Evolutionary conservation across 2,888 invertebrate genomes (phyloP).

Genomic region (Brachypterus glaber): DNA sequence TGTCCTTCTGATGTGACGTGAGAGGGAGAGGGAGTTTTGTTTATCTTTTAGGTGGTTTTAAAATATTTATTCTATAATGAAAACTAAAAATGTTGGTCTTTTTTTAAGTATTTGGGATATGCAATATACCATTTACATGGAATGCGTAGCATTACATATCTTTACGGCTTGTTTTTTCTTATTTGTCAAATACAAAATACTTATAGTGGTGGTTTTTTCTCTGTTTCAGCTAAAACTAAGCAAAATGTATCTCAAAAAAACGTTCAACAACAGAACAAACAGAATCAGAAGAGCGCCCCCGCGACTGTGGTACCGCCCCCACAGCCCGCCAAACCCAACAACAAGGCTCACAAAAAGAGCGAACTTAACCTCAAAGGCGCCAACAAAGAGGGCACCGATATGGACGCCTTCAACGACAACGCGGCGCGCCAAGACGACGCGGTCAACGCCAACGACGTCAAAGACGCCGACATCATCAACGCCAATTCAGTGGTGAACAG

Average conservation of each 20-base stretch:
- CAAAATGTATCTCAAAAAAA: slow-evolving; percentile 30
- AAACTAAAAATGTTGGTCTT: no score
- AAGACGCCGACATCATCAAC: slow-evolving; percentile 25
- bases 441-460: neutral
- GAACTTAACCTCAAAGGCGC: slow-evolving; percentile 49
- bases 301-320: slow-evolving; percentile 30
- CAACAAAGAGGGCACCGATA: slow-evolving; percentile 51
- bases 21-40: slow-evolving; percentile 8
- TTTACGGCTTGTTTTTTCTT: slow-evolving; percentile 15
- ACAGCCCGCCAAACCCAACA: slow-evolving; percentile 44
- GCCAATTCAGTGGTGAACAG: slow-evolving; percentile 22
- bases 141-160: neutral
- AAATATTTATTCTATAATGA: no score
- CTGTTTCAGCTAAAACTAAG: slow-evolving; percentile 36
- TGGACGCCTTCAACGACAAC: slow-evolving; percentile 47
- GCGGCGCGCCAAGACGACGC: slow-evolving; percentile 17
- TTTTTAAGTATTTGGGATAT: neutral
- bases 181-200: no score
- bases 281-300: slow-evolving; percentile 15
- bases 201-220: no score
- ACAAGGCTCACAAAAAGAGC: slow-evolving; percentile 43
- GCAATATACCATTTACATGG: neutral
- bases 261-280: slow-evolving; percentile 19
- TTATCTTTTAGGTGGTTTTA: neutral
- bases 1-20: slow-evolving; percentile 12